A percentile compares a stretch with the other conserved stretches of the same genome.
Evolutionary conservation across 2,888 invertebrate genomes (phyloP).

Genomic region (Lithosia quadra): DNA sequence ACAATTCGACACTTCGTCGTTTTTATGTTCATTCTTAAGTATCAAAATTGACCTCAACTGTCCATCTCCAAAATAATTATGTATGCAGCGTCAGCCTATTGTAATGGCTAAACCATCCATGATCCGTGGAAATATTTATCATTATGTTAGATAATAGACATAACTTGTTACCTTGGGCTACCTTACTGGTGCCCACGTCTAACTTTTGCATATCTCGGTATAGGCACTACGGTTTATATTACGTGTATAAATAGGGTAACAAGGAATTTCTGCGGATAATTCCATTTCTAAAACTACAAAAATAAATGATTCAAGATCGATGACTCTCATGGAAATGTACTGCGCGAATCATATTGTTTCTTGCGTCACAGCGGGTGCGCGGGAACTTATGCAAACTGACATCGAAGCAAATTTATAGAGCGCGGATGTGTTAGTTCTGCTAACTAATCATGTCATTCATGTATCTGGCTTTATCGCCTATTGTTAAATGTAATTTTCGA

Average conservation of each 20-base stretch:
- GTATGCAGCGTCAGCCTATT: conserved; percentile 59
- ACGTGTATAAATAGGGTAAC: conserved; percentile 52
- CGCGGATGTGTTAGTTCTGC: conserved; percentile 61
- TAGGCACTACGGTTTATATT: conserved; percentile 23
- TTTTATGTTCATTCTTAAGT: conserved; percentile 49
- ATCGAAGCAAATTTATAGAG: conserved; percentile 52
- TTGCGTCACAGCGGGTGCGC: conserved; percentile 58
- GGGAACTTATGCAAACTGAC: conserved; percentile 51
- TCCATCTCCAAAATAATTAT: conserved; percentile 62
- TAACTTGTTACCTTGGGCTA: conserved; percentile 70
- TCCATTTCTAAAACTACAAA: conserved; percentile 21
- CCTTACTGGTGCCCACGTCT: conserved; percentile 56
- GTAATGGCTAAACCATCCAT: conserved; percentile 69
- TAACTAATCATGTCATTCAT: conserved; percentile 50
- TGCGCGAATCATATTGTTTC: conserved; percentile 57
- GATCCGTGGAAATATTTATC: conserved; percentile 76
- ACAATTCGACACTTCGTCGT: conserved; percentile 43
- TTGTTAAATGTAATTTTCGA: conserved; percentile 43
- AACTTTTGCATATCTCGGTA: conserved; percentile 52
- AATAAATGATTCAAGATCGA: conserved; percentile 38
- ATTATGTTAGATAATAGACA: conserved; percentile 68
- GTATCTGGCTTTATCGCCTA: conserved; percentile 42
- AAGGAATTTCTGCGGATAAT: conserved; percentile 51
- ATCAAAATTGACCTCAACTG: conserved; percentile 65
- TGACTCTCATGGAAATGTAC: conserved; percentile 60